Conservation (phyloP, 2,113 vertebrate genomes). For the Columbina picui region DNA sequence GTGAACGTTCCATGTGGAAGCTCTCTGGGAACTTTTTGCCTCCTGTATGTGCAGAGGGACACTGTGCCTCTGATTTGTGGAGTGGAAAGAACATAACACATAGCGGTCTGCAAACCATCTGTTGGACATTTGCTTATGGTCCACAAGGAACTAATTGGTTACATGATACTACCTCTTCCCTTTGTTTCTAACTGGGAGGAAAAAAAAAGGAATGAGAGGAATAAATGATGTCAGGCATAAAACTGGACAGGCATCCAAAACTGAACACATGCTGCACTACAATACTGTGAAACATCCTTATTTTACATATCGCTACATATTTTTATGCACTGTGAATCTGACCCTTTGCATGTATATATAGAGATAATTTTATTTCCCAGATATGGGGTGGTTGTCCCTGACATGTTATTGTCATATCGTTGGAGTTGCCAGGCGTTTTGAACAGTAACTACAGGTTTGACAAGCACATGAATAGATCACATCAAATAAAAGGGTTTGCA, state of each 20-base stretch:
- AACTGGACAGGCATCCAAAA: background rate
- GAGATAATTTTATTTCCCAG: background rate
- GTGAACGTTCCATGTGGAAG: background rate
- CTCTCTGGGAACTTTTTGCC: background rate
- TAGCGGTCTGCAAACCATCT: background rate
- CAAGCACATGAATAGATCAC: fast-evolving
- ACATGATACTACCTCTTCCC: background rate
- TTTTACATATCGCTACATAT: background rate
- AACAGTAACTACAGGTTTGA: background rate
- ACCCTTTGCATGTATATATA: background rate
- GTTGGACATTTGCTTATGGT: background rate
- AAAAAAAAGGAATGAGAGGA: background rate
- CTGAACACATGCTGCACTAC: background rate
- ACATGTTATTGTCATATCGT: background rate
- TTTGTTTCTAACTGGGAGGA: background rate
- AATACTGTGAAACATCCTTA: background rate
- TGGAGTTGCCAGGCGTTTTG: background rate
- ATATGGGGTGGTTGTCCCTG: background rate
- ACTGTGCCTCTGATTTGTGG: background rate
- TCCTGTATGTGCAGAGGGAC: background rate
- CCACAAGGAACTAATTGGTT: background rate
- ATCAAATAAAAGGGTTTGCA: background rate
- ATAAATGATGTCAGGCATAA: background rate
- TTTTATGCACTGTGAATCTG: background rate
- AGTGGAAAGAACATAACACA: background rate